Percentiles rank a stretch among this genome's conserved stretches.
Evolutionary conservation across 2,797 vertebrate genomes (phyloP).

Genomic region (Spheniscus humboldti): DNA sequence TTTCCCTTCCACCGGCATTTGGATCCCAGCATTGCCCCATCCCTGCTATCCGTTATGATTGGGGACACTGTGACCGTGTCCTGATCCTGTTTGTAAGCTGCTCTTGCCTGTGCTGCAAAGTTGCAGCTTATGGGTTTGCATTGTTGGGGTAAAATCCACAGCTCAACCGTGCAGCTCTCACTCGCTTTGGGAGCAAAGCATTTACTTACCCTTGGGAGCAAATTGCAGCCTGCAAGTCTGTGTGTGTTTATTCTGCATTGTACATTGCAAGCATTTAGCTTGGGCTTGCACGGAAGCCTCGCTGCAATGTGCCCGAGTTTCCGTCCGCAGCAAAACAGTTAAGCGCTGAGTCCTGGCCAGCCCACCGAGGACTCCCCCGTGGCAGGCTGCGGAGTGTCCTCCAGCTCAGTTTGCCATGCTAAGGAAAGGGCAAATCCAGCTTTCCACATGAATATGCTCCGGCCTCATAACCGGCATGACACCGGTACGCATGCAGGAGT

Average conservation of each 20-base stretch:
- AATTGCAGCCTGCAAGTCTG: neutral
- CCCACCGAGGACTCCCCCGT: neutral
- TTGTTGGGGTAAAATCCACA: neutral
- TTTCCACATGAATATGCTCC: neutral
- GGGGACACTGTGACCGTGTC: accelerated
- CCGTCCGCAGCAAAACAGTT: neutral
- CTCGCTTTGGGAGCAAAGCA: accelerated
- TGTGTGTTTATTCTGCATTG: neutral
- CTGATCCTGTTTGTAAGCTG: neutral
- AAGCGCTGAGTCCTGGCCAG: neutral
- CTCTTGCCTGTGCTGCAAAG: neutral
- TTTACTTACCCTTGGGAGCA: neutral
- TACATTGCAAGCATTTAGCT: accelerated
- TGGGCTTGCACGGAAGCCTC: neutral
- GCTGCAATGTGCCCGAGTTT: accelerated
- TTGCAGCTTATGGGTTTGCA: neutral
- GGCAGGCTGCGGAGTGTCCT: neutral
- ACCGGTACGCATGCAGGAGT: accelerated
- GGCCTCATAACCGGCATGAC: accelerated
- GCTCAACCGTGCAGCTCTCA: accelerated
- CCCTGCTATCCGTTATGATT: accelerated
- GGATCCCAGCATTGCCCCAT: neutral
- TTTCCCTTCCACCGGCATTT: neutral
- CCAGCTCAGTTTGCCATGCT: neutral
- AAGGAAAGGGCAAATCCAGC: neutral